A percentile compares a stretch with the other conserved stretches of the same genome.
These are phyloP conservation scores for Pammene aurita DNA, from an alignment of 2,888 invertebrate genomes.

Conservation along the genomic window DNA sequence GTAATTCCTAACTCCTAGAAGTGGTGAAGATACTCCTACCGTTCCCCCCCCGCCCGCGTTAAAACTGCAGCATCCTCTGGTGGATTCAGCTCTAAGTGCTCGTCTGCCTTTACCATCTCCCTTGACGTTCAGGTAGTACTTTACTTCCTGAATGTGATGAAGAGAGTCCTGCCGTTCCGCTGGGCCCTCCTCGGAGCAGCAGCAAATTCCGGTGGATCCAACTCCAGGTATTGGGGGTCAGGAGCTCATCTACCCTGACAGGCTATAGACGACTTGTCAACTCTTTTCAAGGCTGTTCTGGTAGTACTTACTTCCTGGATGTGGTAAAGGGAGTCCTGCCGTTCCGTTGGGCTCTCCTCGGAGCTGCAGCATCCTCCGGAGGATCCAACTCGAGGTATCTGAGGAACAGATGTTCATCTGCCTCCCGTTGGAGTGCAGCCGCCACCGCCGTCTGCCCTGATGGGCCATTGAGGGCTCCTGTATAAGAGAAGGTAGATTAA, in stretches of 20 bases:
- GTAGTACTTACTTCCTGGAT: conserved; percentile 83
- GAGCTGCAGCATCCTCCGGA: conserved; percentile 85
- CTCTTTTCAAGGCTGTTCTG: too few relatives aligned
- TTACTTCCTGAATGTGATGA: conserved; percentile 89
- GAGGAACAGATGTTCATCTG: conserved; percentile 89
- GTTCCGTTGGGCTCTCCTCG: conserved; percentile 80
- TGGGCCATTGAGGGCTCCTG: conserved; percentile 72
- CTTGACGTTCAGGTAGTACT: conserved; percentile 45
- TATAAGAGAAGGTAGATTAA: not conserved
- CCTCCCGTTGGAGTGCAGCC: conserved; percentile 85
- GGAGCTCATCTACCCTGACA: conserved; percentile 71
- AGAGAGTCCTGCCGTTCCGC: conserved; percentile 88
- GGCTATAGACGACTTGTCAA: conserved; percentile 63
- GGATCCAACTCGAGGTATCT: conserved; percentile 92
- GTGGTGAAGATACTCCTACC: conserved; percentile 79
- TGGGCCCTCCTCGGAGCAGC: not conserved
- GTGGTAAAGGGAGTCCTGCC: conserved; percentile 93
- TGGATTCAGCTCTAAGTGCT: conserved; percentile 86
- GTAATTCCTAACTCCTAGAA: too few relatives aligned
- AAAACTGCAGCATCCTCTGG: not conserved
- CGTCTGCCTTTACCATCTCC: not conserved
- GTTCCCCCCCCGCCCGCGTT: not conserved
- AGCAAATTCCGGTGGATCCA: too few relatives aligned
- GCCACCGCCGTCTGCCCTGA: conserved; percentile 76
- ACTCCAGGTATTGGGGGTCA: conserved; percentile 87